phyloP scores from a whole-genome alignment of 2,888 invertebrate species.

The Nasonia oneida region DNA sequence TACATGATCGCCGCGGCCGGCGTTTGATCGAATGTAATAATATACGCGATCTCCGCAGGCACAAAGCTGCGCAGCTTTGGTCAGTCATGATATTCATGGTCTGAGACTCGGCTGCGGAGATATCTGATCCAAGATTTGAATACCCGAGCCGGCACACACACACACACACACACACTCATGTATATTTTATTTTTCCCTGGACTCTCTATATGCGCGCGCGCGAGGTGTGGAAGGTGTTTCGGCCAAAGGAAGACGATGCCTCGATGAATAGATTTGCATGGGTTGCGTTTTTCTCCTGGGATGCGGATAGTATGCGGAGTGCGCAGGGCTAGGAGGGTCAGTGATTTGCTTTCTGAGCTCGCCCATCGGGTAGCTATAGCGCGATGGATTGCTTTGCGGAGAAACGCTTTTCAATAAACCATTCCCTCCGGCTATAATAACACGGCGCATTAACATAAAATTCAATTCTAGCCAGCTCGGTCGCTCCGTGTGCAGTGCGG shows the following conservation, averaged over 20 bases:
- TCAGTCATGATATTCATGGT: slow-evolving; percentile 78
- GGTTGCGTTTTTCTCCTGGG: slow-evolving; percentile 49
- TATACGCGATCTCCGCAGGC: not conserved
- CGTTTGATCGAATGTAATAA: slow-evolving; percentile 53
- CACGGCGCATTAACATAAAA: slow-evolving; percentile 3
- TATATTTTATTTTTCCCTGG: slow-evolving; percentile 73
- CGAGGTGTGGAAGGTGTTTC: slow-evolving; percentile 56
- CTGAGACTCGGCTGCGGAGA: slow-evolving; percentile 75
- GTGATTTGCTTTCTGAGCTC: not conserved
- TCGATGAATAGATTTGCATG: slow-evolving; percentile 69
- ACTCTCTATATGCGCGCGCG: not conserved
- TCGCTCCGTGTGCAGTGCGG: not conserved
- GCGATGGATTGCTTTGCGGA: not conserved
- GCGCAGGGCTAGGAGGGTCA: not conserved
- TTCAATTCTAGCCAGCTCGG: not conserved
- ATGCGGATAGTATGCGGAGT: not conserved
- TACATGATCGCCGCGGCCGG: slow-evolving; percentile 51
- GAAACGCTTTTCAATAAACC: not conserved
- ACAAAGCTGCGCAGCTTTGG: slow-evolving; percentile 45
- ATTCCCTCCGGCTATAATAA: not conserved
- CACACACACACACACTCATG: slow-evolving; percentile 73
- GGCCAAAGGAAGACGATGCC: slow-evolving; percentile 28
- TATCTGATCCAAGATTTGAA: slow-evolving; percentile 78
- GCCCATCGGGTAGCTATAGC: not conserved
- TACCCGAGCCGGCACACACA: slow-evolving; percentile 65